Conservation (phyloP, 2,113 vertebrate species). For the Sander vitreus region DNA sequence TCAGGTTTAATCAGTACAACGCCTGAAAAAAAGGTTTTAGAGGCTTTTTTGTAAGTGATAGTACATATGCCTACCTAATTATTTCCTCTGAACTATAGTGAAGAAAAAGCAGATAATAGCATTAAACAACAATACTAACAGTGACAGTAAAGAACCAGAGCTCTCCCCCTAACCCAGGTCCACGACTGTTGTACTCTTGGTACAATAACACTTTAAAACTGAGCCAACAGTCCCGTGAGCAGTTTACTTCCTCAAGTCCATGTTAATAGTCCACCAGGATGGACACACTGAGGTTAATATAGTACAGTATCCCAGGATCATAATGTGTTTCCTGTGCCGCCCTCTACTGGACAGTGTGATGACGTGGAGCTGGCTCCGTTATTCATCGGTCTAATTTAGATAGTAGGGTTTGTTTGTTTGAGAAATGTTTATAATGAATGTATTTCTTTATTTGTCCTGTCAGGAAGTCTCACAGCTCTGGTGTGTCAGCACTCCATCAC, state of each 20-base stretch:
- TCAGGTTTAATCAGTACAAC: too few species aligned
- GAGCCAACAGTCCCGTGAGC: background rate
- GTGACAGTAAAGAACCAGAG: background rate
- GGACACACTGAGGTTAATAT: background rate
- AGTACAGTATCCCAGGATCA: background rate
- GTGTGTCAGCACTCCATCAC: conserved; percentile 98
- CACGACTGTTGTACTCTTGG: background rate
- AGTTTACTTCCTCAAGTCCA: background rate
- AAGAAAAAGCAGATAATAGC: background rate
- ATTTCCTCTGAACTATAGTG: background rate
- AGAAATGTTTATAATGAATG: background rate
- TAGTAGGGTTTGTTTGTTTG: background rate
- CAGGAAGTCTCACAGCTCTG: conserved; percentile 95
- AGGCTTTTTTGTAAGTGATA: too few species aligned
- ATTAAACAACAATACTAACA: background rate
- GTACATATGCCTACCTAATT: too few species aligned
- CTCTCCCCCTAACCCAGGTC: background rate
- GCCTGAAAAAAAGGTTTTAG: too few species aligned
- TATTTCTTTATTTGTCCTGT: background rate
- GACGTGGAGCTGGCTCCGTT: conserved; percentile 6
- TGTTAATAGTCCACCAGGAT: background rate
- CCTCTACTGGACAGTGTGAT: conserved; percentile 57
- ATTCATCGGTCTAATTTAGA: background rate
- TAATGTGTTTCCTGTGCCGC: conserved; percentile 3
- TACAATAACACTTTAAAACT: background rate